Conservation (phyloP, 2,797 vertebrate species). For the Pseudocheirus occidentalis region DNA sequence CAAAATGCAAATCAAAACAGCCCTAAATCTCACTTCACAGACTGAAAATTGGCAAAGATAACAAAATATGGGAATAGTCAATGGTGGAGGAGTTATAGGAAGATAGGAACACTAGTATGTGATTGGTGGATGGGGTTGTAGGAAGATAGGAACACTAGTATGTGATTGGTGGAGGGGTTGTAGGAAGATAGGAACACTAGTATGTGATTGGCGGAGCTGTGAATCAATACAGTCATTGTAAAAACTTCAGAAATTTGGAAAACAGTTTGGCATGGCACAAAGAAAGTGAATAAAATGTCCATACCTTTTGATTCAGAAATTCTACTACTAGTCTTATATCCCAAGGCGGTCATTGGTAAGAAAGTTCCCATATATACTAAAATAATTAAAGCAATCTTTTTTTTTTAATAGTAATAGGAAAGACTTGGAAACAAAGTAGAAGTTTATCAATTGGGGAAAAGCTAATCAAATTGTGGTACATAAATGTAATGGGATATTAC, state of each 20-base stretch:
- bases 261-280: background rate
- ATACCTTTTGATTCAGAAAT: background rate
- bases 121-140: background rate
- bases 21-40: background rate
- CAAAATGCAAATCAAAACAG: background rate
- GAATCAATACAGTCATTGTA: background rate
- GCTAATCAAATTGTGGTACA: no score
- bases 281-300: background rate
- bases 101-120: background rate
- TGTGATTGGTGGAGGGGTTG: background rate
- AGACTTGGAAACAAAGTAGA: background rate
- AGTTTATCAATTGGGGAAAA: background rate
- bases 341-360: background rate
- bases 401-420: background rate
- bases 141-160: background rate
- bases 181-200: background rate
- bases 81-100: background rate
- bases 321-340: background rate
- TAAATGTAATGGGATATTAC: background rate
- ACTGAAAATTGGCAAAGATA: background rate
- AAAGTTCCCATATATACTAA: background rate
- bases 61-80: background rate
- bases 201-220: background rate
- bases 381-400: background rate
- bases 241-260: no score